Evolutionary conservation across 2,113 vertebrate genomes (phyloP), one percentile per base, ranked within the genome.

Genomic region (Pseudorasbora parva): DNA sequence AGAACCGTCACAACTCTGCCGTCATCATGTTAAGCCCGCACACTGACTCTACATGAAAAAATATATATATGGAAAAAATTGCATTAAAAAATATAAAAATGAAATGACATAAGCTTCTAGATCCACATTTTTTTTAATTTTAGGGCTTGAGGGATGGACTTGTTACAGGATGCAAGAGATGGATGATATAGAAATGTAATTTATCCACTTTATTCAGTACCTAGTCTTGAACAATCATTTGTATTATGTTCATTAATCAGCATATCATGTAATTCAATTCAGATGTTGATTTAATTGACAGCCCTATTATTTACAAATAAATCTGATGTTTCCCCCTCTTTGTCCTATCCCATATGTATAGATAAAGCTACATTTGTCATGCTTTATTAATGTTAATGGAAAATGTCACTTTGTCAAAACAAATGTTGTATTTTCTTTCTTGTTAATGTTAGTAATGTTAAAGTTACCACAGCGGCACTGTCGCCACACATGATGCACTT

Each of bases 381-480:
- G 10, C 33, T 56, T 69, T 77, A 10, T 81, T 47, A 73, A 17
- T 54, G 51, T 54, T 54, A 19, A 54, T 54, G 51, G 64, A 62
- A 14, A 71, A 41, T 41, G 33, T 69, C 33, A 68, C 78, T 51
- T 73, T 2, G 60, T 56, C 45, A 64, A 66, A 45, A 69, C 60
- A 30, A 76, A 62, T 41, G 30, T 62, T 51, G 27, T 51, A 21
- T 69, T 45, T 64, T 59, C 19, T 37, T 64, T 51, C 4, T 17
- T 69, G 49, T 56, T 84, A 82, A 77, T 56, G 33, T n/a, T 66
- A 72, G 64, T 78, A 78, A 81, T 45, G 54, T 30, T 12, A 54
- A 54, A 54, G 51, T 54, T 54, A 54, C 51, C 51, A 8, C 51
- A 54, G 17, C 17, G 51, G 51, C 51, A 19, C 51, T 54, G 0